Conservation (phyloP, 2,888 invertebrate species). For the Tenodera sinensis region DNA sequence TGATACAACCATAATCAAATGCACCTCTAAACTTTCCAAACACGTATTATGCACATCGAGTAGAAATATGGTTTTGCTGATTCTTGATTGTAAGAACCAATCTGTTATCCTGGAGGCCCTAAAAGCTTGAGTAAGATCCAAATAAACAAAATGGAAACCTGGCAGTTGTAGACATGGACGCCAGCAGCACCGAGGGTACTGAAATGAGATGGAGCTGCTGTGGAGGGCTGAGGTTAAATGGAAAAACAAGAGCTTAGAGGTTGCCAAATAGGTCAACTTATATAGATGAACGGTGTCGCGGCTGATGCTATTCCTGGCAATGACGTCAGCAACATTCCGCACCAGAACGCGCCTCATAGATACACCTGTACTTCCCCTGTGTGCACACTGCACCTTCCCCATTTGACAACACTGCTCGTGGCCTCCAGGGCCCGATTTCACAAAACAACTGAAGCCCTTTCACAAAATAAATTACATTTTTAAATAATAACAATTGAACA, state of each 20-base stretch:
- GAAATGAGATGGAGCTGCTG: not conserved
- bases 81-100: not conserved
- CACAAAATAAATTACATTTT: too few relatives aligned
- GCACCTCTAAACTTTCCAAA: too few relatives aligned
- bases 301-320: not conserved
- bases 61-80: not conserved
- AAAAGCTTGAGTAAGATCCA: not conserved
- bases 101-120: too few relatives aligned
- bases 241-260: not conserved
- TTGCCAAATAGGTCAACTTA: conserved; percentile 15
- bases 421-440: too few relatives aligned
- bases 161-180: not conserved
- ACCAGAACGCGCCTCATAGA: not conserved
- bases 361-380: not conserved
- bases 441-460: too few relatives aligned
- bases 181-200: not conserved
- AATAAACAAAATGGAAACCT: not conserved
- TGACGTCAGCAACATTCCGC: not conserved
- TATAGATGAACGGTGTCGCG: conserved; percentile 5
- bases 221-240: not conserved
- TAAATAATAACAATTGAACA: too few relatives aligned
- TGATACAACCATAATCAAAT: too few relatives aligned
- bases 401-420: not conserved
- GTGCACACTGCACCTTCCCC: too few relatives aligned
- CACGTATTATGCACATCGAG: too few relatives aligned